Conservation (phyloP, 2,888 invertebrate species). For the Lepidochrysops patricia region DNA sequence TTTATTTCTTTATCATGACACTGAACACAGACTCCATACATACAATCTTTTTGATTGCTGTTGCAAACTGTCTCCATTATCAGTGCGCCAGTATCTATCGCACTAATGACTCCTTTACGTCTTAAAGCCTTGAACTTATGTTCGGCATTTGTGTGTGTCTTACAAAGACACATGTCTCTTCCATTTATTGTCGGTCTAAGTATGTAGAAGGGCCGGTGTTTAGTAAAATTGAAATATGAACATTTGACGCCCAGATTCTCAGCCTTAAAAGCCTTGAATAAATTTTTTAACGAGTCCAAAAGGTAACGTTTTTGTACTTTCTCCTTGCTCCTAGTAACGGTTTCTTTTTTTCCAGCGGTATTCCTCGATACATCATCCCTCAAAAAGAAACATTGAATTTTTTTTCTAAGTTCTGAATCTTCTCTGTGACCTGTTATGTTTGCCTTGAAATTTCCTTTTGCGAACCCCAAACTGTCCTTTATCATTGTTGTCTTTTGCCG, state of each 20-base stretch:
- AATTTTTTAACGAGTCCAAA: constrained; percentile 14
- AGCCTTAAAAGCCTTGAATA: constrained; percentile 13
- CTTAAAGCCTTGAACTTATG: constrained; percentile 15
- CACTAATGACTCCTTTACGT: constrained; percentile 14
- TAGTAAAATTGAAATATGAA: constrained; percentile 18
- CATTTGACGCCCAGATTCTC: constrained; percentile 16
- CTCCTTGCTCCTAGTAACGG: constrained; percentile 7
- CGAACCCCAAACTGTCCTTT: neutral
- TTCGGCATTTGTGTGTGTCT: constrained; percentile 14
- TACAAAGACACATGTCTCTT: constrained; percentile 20
- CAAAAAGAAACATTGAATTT: constrained; percentile 11
- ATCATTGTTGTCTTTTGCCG: constrained; percentile 3
- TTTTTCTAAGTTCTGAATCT: constrained; percentile 6
- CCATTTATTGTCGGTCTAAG: constrained; percentile 18
- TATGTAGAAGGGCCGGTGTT: constrained; percentile 19
- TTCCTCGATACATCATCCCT: constrained; percentile 17
- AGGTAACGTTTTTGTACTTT: constrained; percentile 13
- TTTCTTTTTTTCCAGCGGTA: constrained; percentile 15
- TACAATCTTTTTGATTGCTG: constrained; percentile 17
- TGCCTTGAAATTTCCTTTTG: neutral
- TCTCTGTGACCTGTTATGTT: constrained; percentile 1
- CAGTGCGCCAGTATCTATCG: constrained; percentile 6
- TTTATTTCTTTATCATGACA: constrained; percentile 17
- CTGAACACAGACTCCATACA: constrained; percentile 18
- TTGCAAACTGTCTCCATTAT: constrained; percentile 17